Evolutionary conservation across 2,797 vertebrate genomes (phyloP).

Genomic region (Delichon dasypus): DNA sequence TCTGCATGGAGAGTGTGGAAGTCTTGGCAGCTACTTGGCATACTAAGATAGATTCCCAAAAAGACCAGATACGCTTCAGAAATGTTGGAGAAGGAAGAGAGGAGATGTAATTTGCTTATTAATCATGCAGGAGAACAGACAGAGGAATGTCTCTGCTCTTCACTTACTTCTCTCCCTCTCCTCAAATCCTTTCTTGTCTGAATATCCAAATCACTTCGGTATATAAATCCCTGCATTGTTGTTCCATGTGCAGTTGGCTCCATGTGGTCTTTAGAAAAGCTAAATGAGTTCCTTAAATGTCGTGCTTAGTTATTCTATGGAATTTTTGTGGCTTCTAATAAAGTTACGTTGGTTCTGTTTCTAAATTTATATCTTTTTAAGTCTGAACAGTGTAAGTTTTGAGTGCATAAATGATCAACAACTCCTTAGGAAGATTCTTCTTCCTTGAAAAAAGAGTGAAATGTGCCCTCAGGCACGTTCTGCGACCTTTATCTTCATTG

Average conservation of each 20-base stretch:
- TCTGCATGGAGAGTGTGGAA: conserved; percentile 57
- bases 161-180: neutral
- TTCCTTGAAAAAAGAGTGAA: neutral
- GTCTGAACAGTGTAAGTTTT: neutral
- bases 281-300: neutral
- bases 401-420: neutral
- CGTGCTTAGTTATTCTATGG: neutral
- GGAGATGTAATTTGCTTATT: conserved; percentile 63
- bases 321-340: neutral
- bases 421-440: neutral
- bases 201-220: neutral
- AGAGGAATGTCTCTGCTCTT: conserved; percentile 20
- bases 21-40: conserved; percentile 62
- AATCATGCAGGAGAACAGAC: conserved; percentile 47
- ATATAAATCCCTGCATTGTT: neutral
- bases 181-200: neutral
- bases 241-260: neutral
- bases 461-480: neutral
- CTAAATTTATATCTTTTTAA: neutral
- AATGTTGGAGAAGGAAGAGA: conserved; percentile 47
- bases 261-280: neutral
- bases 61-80: conserved; percentile 52
- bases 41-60: conserved; percentile 61
- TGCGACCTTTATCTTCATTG: neutral
- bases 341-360: neutral